These are phyloP conservation scores for Ophioninae sp. DNA, from an alignment of 2,888 invertebrate genomes.

Conservation along the genomic window DNA sequence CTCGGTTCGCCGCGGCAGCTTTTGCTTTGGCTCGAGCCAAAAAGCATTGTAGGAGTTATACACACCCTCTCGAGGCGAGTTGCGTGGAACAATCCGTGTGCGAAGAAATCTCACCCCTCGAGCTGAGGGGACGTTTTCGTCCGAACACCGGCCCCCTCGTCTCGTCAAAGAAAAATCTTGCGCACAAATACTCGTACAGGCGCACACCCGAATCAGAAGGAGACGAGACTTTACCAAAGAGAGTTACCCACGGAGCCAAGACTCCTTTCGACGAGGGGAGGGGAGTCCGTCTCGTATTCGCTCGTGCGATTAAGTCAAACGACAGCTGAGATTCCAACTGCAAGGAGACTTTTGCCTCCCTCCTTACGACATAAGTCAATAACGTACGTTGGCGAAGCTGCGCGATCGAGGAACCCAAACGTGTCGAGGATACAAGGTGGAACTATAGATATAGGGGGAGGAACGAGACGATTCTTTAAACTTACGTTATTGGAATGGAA, in stretches of 20 bases:
- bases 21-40: slow-evolving; percentile 55
- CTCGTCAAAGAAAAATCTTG: slow-evolving; percentile 55
- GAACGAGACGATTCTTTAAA: slow-evolving; percentile 34
- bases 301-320: slow-evolving; percentile 60
- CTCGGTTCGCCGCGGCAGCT: slow-evolving; percentile 35
- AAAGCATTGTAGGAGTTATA: slow-evolving; percentile 64
- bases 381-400: slow-evolving; percentile 73
- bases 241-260: slow-evolving; percentile 22
- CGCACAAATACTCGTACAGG: slow-evolving; percentile 13
- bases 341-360: slow-evolving; percentile 37
- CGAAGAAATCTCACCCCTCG: slow-evolving; percentile 67
- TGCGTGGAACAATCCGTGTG: slow-evolving; percentile 60
- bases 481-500: not conserved
- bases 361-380: slow-evolving; percentile 75
- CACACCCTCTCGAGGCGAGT: slow-evolving; percentile 61
- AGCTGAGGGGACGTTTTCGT: slow-evolving; percentile 44
- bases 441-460: slow-evolving; percentile 42
- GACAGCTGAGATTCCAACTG: slow-evolving; percentile 62
- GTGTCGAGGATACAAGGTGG: slow-evolving; percentile 18
- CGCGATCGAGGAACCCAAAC: slow-evolving; percentile 28
- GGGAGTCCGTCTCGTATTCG: slow-evolving; percentile 47
- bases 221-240: slow-evolving; percentile 23
- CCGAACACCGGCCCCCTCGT: slow-evolving; percentile 23
- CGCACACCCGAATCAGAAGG: not conserved
- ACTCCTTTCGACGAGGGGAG: slow-evolving; percentile 18